Evolutionary conservation across 2,888 invertebrate species (phyloP).

Genomic region (Drosophila acutilabella): DNA sequence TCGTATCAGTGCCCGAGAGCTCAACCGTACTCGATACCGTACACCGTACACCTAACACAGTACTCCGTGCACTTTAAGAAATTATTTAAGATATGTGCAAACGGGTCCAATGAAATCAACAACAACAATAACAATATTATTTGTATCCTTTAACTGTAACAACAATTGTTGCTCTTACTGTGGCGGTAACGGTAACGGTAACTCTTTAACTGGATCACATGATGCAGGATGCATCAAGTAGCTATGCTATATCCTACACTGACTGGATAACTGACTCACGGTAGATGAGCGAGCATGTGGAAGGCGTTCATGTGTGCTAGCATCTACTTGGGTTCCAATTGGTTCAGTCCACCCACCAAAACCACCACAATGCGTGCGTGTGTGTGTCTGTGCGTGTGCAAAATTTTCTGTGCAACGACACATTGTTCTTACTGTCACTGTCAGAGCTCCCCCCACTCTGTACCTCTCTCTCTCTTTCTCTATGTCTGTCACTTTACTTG

Average conservation of each 20-base stretch:
- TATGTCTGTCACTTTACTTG: constrained; percentile 2
- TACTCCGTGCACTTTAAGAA: constrained; percentile 5
- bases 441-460: constrained; percentile 13
- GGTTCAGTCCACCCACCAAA: constrained; percentile 3
- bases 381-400: constrained; percentile 14
- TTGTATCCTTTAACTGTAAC: constrained; percentile 15
- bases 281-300: constrained; percentile 60
- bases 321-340: constrained; percentile 15
- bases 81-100: constrained; percentile 32
- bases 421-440: constrained; percentile 38
- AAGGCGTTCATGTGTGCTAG: constrained; percentile 37
- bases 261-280: constrained; percentile 85
- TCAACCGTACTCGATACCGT: constrained; percentile 17
- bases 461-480: background rate
- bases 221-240: constrained; percentile 84
- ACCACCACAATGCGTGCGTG: constrained; percentile 6
- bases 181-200: constrained; percentile 6
- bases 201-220: constrained; percentile 31
- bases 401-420: constrained; percentile 14
- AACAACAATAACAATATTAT: background rate
- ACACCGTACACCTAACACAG: constrained; percentile 8
- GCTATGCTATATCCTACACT: constrained; percentile 84
- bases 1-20: constrained; percentile 50
- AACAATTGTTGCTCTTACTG: constrained; percentile 1
- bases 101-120: constrained; percentile 32